Conservation (phyloP, 2,888 invertebrate genomes). For the Mellilla xanthometata region DNA sequence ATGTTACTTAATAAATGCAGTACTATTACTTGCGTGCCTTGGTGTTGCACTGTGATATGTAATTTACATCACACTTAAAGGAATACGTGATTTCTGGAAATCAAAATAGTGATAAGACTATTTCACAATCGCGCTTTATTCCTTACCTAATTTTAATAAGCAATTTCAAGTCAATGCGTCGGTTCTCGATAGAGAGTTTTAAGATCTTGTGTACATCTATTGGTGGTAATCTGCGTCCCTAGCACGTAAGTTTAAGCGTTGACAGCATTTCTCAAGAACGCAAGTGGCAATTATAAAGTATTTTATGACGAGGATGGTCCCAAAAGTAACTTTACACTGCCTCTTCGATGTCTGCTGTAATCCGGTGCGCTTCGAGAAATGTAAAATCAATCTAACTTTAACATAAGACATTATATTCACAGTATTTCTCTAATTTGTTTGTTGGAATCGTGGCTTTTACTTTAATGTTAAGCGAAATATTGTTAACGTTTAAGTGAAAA, state of each 20-base stretch:
- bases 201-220: neutral
- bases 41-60: no score
- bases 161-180: no score
- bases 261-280: conserved; percentile 44
- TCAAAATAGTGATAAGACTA: no score
- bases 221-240: neutral
- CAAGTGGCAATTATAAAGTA: neutral
- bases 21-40: no score
- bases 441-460: conserved; percentile 70
- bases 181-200: no score
- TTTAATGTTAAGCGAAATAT: conserved; percentile 57
- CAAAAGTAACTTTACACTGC: conserved; percentile 4
- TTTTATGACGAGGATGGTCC: neutral
- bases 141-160: no score
- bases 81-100: no score
- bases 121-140: no score
- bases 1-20: no score
- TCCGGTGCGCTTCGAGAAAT: conserved; percentile 3
- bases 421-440: conserved; percentile 65
- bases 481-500: conserved; percentile 61
- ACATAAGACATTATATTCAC: conserved; percentile 64
- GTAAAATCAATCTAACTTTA: conserved; percentile 16
- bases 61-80: no score
- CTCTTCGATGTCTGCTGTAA: conserved; percentile 5
- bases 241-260: conserved; percentile 54